Evolutionary conservation across 1,140 invertebrate species (phyloP), one percentile per base, ranked within the genome.

Genomic region (Macrobrachium rosenbergii): DNA sequence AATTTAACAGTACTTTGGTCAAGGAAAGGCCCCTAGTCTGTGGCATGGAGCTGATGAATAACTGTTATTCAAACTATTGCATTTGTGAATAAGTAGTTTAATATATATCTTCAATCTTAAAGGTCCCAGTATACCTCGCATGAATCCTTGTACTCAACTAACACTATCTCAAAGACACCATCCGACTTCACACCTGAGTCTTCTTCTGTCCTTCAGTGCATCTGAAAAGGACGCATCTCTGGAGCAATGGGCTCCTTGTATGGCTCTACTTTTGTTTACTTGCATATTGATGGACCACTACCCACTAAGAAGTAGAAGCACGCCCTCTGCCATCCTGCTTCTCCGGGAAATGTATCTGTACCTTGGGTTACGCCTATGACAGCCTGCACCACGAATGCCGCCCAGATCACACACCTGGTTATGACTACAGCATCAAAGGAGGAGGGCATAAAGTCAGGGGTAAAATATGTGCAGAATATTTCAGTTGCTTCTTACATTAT

Each of bases 381-480:
- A 43, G 17, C 21, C 69, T 5, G 12, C 37, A 28, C 21, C 69
- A 72, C 21, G 23, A 72, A 23, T 72, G 69, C 37, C 69, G 23
- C 1, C 0, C 69, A 11, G 21, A 72, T 17, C 69, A 72, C 10
- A 72, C 69, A 5, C 28, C 79, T 11, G 79, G 79, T 62, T 81
- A 21, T 63, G 79, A 81, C 60, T 81, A 81, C 62, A 23, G 58
- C 14, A 5, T 81, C n/a, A 81, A 81, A 28, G 79, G 60, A 2
- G 59, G 62, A 19, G 69, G 69, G 5, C 2, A 5, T 5, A 8
- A 8, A 10, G 12, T 3, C 14, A 23, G 67, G 21, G 79, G 59
- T 63, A 81, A 81, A 62, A 37, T 3, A 37, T 37, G 3, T 37
- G 3, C 28, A 3, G 28, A 37, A 37, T 81, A 43, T 60, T 80